Conservation (phyloP, 2,888 invertebrate genomes). For the Cosmorhoe ocellata region DNA sequence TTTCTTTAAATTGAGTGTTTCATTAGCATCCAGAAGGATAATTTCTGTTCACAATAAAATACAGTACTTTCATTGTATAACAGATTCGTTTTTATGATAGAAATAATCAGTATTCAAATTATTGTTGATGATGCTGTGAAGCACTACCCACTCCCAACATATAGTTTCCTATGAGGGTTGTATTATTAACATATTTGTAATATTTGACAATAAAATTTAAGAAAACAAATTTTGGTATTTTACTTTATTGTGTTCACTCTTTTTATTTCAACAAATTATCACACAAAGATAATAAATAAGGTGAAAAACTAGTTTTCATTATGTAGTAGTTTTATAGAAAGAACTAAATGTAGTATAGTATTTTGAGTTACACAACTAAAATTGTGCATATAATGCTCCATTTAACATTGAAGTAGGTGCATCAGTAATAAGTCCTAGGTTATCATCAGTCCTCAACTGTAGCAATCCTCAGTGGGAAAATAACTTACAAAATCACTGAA, state of each 20-base stretch:
- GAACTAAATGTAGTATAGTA: too few species aligned
- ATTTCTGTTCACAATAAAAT: constrained; percentile 12
- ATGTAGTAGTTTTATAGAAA: too few species aligned
- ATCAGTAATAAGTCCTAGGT: too few species aligned
- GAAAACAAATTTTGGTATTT: constrained; percentile 45
- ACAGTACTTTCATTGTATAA: not conserved
- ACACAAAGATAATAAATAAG: not conserved
- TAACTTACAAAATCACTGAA: constrained; percentile 23
- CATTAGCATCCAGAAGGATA: constrained; percentile 50
- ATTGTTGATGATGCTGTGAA: constrained; percentile 60
- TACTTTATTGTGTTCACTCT: constrained; percentile 23
- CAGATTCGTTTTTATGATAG: not conserved
- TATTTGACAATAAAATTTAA: constrained; percentile 73
- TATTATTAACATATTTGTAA: constrained; percentile 43
- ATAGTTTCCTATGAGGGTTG: constrained; percentile 54
- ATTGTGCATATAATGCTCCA: too few species aligned
- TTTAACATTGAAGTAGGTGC: too few species aligned
- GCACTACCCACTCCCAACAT: constrained; percentile 59
- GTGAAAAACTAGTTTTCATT: too few species aligned
- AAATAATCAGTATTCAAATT: constrained; percentile 56
- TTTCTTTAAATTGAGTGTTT: constrained; percentile 48
- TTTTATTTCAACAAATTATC: constrained; percentile 15
- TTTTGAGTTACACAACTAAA: too few species aligned
- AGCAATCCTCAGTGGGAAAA: not conserved
- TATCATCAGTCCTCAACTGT: too few species aligned